These are phyloP conservation scores for Clistopyga incitator DNA, from an alignment of 2,888 invertebrate genomes.

Conservation along the genomic window DNA sequence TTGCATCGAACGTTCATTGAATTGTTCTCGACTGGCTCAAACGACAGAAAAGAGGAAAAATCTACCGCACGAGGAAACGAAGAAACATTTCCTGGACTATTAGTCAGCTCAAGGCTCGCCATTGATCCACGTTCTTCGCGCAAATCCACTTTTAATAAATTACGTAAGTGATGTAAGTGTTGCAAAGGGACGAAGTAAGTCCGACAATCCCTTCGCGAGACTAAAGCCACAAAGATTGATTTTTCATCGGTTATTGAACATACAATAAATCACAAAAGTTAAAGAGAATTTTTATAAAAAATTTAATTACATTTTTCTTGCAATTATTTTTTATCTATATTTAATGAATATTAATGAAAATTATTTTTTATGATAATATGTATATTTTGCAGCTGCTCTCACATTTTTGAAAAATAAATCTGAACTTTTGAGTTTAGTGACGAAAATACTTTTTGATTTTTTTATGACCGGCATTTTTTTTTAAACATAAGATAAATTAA, in stretches of 20 bases:
- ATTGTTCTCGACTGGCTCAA: slow-evolving; percentile 5
- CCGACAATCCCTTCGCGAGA: background rate
- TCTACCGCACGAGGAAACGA: slow-evolving; percentile 38
- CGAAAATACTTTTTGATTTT: too few relatives aligned
- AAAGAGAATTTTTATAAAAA: too few relatives aligned
- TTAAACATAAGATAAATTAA: too few relatives aligned
- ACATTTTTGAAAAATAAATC: too few relatives aligned
- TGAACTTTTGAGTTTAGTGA: too few relatives aligned
- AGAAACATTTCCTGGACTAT: slow-evolving; percentile 32
- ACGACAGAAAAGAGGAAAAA: slow-evolving; percentile 39
- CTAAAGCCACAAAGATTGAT: background rate
- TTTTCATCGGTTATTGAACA: background rate
- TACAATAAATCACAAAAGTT: too few relatives aligned
- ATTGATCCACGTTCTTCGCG: slow-evolving; percentile 45
- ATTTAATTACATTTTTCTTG: too few relatives aligned
- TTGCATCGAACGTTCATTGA: background rate
- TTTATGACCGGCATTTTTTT: too few relatives aligned
- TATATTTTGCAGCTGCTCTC: too few relatives aligned
- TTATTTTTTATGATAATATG: too few relatives aligned
- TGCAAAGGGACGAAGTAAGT: slow-evolving; percentile 36
- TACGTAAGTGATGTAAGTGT: slow-evolving; percentile 82
- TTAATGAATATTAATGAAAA: too few relatives aligned
- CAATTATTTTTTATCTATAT: too few relatives aligned
- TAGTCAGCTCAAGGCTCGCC: slow-evolving; percentile 6
- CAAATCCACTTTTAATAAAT: slow-evolving; percentile 72